Conservation (phyloP, 2,888 invertebrate species). For the Polydrusus pterygomalis region DNA sequence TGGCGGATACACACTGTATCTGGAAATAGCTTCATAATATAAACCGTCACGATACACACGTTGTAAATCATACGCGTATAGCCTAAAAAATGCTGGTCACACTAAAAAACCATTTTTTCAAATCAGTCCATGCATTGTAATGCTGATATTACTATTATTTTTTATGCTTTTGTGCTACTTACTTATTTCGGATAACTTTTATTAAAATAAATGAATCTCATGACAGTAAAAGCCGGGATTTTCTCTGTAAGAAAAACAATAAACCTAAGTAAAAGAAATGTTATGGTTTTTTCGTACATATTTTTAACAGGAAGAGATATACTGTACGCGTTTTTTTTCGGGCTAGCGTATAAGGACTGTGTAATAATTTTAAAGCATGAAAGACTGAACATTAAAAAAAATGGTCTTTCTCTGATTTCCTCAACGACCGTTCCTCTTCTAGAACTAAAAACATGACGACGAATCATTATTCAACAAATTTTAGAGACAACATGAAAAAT, state of each 20-base stretch:
- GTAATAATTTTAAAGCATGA: too few species aligned
- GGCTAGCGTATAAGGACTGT: too few species aligned
- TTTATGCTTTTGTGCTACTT: slow-evolving; percentile 14
- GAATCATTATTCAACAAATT: too few species aligned
- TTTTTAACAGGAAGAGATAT: background rate
- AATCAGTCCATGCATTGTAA: slow-evolving; percentile 19
- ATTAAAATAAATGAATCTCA: slow-evolving; percentile 25
- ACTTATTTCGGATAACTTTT: slow-evolving; percentile 13
- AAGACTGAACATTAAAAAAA: too few species aligned
- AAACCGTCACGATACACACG: background rate
- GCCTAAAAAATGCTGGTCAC: slow-evolving; percentile 10
- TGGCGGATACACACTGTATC: too few species aligned
- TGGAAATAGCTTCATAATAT: too few species aligned
- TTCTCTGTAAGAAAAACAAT: slow-evolving; percentile 23
- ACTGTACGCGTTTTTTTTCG: too few species aligned
- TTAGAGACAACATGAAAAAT: too few species aligned
- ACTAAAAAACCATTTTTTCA: slow-evolving; percentile 19
- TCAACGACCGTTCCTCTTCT: too few species aligned
- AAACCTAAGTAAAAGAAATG: slow-evolving; percentile 20
- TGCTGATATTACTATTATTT: slow-evolving; percentile 15
- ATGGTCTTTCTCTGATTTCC: too few species aligned
- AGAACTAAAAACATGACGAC: too few species aligned
- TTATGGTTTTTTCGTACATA: background rate
- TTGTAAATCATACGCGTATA: background rate
- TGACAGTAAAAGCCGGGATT: slow-evolving; percentile 23